Evolutionary conservation across 2,888 invertebrate genomes (phyloP), one percentile per base, ranked within the genome.

Genomic region (Synanthedon vespiformis): DNA sequence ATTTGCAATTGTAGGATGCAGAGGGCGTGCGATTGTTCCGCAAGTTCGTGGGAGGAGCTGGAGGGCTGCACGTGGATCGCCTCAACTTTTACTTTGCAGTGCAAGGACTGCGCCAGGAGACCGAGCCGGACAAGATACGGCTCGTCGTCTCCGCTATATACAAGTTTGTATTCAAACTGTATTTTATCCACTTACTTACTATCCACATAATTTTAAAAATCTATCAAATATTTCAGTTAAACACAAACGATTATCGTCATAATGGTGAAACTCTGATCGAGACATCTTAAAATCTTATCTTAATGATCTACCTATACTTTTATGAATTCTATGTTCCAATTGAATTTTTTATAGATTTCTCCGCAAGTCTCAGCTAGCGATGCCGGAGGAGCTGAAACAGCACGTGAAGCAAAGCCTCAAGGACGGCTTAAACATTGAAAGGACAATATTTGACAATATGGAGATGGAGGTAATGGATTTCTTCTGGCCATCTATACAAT

Each of bases 41-140:
- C 77, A 90, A 90, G 80, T 95, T 93, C 85, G 91, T 95, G 69
- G 90, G 92, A 75, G 91, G 92, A 65, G 95, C 95, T 77, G 94
- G 93, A 68, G 91, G 90, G 59, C 90, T 91, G 70, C 92, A 94
- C 81, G 92, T 93, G 63, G 93, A 94, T 83, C 91, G 94, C 53
- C 90, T 96, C 68, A 92, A 94, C 82, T 98, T 98, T 88, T 97
- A 95, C 92, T 97, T 97, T 88, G 97, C 97, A 52, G 95, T 95
- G 81, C 94, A 95, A 76, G 94, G 95, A 53, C 90, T 95, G 65
- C 93, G 94, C 65, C 94, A 93, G 77, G 93, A 94, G 80, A 78
- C 84, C 62, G 85, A 87, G 64, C 74, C 77, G 55, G 56, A 57
- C 76, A 88, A 89, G 72, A 92, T 93, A 77, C 92, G 92, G 1